Conservation (phyloP, 2,888 invertebrate species). For the Chaitophorus viminalis region DNA sequence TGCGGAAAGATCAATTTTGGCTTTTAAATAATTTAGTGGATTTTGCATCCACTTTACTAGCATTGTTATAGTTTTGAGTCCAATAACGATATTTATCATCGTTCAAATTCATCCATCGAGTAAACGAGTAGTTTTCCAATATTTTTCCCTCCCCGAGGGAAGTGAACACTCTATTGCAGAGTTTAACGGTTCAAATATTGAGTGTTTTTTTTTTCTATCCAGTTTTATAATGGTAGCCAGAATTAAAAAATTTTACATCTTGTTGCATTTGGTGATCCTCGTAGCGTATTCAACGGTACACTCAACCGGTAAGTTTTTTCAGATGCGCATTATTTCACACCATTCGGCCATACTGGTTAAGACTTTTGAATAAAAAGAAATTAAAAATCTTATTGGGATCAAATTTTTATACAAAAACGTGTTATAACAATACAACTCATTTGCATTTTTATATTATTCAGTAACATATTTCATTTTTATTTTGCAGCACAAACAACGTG, state of each 20-base stretch:
- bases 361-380: background rate
- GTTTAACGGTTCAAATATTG: background rate
- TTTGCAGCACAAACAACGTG: conserved; percentile 86
- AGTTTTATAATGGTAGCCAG: background rate
- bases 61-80: no score
- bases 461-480: conserved; percentile 36
- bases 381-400: background rate
- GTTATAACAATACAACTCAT: background rate
- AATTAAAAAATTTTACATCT: background rate
- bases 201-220: background rate
- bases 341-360: no score
- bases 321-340: background rate
- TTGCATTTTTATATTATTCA: background rate
- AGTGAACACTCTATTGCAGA: no score
- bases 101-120: background rate
- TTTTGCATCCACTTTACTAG: no score
- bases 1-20: background rate
- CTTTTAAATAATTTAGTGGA: background rate
- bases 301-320: background rate
- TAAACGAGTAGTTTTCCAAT: background rate
- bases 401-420: background rate
- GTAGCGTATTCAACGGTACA: background rate
- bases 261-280: background rate
- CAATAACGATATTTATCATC: no score
- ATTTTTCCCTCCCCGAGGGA: background rate